Evolutionary conservation across 2,888 invertebrate genomes (phyloP).

Genomic region (Drosophila colorata): DNA sequence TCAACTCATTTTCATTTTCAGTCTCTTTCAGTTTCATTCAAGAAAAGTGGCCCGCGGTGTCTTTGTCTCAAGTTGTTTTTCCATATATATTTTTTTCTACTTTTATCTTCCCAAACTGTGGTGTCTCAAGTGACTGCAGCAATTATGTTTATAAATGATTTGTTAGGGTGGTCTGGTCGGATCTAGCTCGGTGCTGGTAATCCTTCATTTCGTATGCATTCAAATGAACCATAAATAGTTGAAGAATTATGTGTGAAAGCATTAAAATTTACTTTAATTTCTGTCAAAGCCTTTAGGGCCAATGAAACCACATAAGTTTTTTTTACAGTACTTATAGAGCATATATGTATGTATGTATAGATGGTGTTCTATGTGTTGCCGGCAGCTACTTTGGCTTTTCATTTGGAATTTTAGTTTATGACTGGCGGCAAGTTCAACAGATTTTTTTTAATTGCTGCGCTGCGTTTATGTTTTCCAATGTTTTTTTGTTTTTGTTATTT

Average conservation of each 20-base stretch:
- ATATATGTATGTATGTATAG: conserved; percentile 1
- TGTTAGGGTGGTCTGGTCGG: conserved; percentile 72
- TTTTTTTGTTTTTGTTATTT: conserved; percentile 37
- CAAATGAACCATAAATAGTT: conserved; percentile 51
- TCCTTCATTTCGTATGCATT: conserved; percentile 63
- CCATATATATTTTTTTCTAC: not conserved
- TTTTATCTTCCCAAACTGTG: conserved; percentile 34
- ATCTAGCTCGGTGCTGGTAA: conserved; percentile 28
- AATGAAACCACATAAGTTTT: conserved; percentile 35
- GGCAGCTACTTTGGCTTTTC: conserved; percentile 28
- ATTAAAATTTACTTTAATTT: conserved; percentile 63
- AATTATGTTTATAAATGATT: conserved; percentile 77
- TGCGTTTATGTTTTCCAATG: conserved; percentile 60
- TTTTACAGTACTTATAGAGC: not conserved
- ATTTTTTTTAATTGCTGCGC: conserved; percentile 75
- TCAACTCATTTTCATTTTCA: conserved; percentile 27
- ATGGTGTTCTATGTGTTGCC: conserved; percentile 2
- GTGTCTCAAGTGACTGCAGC: conserved; percentile 50
- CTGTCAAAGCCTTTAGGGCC: conserved; percentile 59
- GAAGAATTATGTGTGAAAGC: conserved; percentile 73
- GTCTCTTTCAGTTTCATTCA: conserved; percentile 46
- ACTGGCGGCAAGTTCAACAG: conserved; percentile 69
- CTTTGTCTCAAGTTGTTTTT: conserved; percentile 29
- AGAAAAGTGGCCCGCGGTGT: conserved; percentile 63
- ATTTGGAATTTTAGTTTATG: conserved; percentile 47